Conservation (phyloP, 2,797 vertebrate species). For the Geotrypetes seraphini region DNA sequence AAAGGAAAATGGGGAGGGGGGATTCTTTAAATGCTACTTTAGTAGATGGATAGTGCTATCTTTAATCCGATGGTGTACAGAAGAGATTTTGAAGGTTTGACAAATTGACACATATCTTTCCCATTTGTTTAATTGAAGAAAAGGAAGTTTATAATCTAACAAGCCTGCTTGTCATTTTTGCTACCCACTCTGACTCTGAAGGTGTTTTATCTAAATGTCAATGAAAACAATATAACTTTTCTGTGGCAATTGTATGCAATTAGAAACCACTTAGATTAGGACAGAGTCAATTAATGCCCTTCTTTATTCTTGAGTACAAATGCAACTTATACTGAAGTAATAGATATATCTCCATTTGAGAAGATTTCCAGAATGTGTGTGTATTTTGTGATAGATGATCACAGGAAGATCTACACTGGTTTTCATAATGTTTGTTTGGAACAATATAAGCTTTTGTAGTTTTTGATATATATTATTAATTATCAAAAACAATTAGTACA, state of each 20-base stretch:
- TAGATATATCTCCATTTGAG: too few relatives aligned
- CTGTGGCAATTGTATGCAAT: slow-evolving; percentile 4
- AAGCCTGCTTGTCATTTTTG: not conserved
- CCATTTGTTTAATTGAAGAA: slow-evolving; percentile 1
- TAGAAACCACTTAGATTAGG: slow-evolving; percentile 10
- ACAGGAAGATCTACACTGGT: too few relatives aligned
- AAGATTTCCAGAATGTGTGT: too few relatives aligned
- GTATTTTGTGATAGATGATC: too few relatives aligned
- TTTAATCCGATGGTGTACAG: not conserved
- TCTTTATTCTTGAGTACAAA: too few relatives aligned
- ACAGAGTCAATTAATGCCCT: slow-evolving; percentile 19
- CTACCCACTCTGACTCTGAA: not conserved
- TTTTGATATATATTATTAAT: too few relatives aligned
- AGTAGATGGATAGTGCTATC: not conserved
- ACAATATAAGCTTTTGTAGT: too few relatives aligned
- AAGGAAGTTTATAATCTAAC: not conserved
- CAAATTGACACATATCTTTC: slow-evolving; percentile 5
- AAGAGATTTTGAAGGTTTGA: not conserved
- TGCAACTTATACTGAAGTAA: too few relatives aligned
- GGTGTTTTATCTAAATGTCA: slow-evolving; percentile 11
- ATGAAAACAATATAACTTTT: slow-evolving; percentile 7
- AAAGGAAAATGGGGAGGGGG: too few relatives aligned
- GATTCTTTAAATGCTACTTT: too few relatives aligned
- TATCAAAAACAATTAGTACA: too few relatives aligned
- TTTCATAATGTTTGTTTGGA: too few relatives aligned